These are phyloP conservation scores for Sebastes hopkinsi DNA, from an alignment of 2,797 vertebrate genomes.

Conservation along the genomic window DNA sequence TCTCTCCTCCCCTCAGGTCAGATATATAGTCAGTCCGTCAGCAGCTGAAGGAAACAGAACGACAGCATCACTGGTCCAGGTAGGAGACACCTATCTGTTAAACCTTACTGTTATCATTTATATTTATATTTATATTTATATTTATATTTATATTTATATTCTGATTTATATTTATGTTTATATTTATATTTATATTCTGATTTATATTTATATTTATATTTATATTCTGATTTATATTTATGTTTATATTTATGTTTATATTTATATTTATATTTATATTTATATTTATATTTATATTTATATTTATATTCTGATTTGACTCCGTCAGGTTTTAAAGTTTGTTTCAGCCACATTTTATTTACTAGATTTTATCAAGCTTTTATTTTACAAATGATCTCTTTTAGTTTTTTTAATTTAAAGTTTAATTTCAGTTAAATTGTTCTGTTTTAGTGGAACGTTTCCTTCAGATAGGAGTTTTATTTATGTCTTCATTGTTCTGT, in stretches of 20 bases:
- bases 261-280: too few species aligned
- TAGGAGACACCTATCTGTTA: constrained; percentile 32
- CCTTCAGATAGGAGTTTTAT: not conserved
- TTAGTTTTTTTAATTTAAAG: not conserved
- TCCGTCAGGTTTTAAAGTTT: not conserved
- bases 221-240: not conserved
- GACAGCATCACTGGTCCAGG: constrained; percentile 29
- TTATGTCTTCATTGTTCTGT: not conserved
- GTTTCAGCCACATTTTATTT: not conserved
- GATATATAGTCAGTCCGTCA: constrained; percentile 1
- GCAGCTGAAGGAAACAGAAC: constrained; percentile 8
- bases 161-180: not conserved
- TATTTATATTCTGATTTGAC: too few species aligned
- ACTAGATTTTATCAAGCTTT: not conserved
- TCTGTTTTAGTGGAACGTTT: too few species aligned
- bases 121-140: not conserved
- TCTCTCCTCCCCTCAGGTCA: constrained; percentile 20
- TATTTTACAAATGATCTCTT: not conserved
- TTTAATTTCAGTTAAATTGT: not conserved
- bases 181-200: not conserved
- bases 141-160: not conserved
- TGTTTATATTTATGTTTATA: not conserved
- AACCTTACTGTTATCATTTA: not conserved
- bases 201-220: not conserved
- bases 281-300: too few species aligned